These are phyloP conservation scores for Bufo bufo DNA, from an alignment of 2,113 vertebrate genomes.

Conservation along the genomic window DNA sequence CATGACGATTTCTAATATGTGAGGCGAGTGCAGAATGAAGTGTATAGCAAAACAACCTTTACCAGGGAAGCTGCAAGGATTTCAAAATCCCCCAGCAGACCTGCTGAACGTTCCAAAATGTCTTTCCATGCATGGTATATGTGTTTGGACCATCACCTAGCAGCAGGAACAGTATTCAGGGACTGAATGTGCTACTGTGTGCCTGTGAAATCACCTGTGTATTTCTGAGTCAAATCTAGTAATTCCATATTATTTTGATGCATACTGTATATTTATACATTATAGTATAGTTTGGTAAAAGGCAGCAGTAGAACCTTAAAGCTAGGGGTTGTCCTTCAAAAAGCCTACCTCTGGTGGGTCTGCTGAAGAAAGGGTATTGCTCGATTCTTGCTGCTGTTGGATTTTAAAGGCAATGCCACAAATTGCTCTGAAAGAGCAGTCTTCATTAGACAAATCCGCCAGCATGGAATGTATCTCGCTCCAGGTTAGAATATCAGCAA, in stretches of 20 bases:
- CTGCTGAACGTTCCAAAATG: too few relatives aligned
- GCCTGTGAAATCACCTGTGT: too few relatives aligned
- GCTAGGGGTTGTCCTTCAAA: background rate
- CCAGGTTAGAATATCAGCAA: constrained; percentile 69
- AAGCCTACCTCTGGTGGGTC: constrained; percentile 33
- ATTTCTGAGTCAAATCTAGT: too few relatives aligned
- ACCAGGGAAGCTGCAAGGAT: too few relatives aligned
- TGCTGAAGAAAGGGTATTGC: background rate
- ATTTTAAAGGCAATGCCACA: constrained; percentile 63
- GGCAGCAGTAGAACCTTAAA: background rate
- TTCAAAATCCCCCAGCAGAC: too few relatives aligned
- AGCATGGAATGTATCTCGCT: constrained; percentile 69
- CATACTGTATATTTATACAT: background rate
- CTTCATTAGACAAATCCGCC: constrained; percentile 69
- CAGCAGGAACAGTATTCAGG: too few relatives aligned
- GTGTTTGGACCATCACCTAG: too few relatives aligned
- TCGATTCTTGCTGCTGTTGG: background rate
- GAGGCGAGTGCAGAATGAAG: too few relatives aligned
- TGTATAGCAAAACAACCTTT: too few relatives aligned
- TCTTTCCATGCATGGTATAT: too few relatives aligned
- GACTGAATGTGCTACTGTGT: background rate
- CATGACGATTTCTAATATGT: too few relatives aligned
- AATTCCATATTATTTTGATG: too few relatives aligned
- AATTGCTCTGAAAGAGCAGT: constrained; percentile 71
- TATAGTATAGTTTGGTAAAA: background rate